Base-by-base conservation (phyloP, 1,140 invertebrate species). In the Drosophila mauritiana region DNA sequence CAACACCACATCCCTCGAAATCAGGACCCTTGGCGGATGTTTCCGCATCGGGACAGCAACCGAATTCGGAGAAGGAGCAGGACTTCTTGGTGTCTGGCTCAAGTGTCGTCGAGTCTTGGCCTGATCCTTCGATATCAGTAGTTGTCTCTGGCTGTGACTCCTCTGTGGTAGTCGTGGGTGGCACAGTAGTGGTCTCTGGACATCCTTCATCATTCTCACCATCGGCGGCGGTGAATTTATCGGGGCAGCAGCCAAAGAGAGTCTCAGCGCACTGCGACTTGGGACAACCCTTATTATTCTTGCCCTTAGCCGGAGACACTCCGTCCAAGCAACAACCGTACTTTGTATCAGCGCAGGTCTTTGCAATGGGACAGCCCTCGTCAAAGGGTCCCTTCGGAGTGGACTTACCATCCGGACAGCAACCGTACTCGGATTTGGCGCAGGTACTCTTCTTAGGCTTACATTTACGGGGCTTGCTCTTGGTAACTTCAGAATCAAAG, bases 281-380 rank as follows among this genome's bases (percentile, higher is more conserved):
- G 4, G 97, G 97, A 92, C 98, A 99, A 5, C 96, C 97, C 90
- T 95, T 93, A 22, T 94, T 93, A 15, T 96, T 94, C 0, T 94
- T 93, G 7, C 97, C 97, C 43, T 93, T 88, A 0, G 97, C 97
- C 5, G 96, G 94, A 0, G 98, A 98, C 0, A 98, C 95, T 1
- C 95, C 96, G 92, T 99, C 98, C 8, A 95, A 93, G 91, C 98
- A 99, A 93, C 98, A 99, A 4, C 97, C 97, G 85, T 94, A 96
- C 81, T 96, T 94, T 0, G 97, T 96, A 46, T 98, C 97, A 73
- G 94, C 94, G 73, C 97, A 97, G 0, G 96, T 97, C 70, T 95
- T 93, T 0, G 94, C 94, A 65, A 93, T 95, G 0, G 94, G 94
- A 88, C 97, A 97, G 15, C 96, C 97, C 94, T 96, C 94, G 64